phyloP scores from a whole-genome alignment of 1,140 invertebrate species.

The Scaptomyza pallida region DNA sequence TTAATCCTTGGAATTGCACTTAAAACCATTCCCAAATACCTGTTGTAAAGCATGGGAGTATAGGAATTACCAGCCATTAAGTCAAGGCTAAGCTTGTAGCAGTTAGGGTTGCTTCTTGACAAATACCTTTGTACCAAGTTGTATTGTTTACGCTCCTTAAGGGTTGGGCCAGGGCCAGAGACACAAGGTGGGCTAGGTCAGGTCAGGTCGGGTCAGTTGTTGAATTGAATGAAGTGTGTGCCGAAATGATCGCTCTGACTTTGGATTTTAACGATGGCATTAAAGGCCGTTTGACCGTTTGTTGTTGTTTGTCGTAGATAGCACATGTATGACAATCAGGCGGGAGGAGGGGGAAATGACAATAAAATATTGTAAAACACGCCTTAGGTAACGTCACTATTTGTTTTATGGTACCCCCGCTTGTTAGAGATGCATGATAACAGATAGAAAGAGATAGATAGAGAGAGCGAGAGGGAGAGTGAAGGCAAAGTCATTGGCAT shows the following conservation, averaged over 20 bases:
- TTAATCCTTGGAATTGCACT: constrained; percentile 1
- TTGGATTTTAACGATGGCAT: constrained; percentile 54
- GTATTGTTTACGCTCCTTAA: constrained; percentile 4
- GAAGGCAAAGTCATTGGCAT: constrained; percentile 51
- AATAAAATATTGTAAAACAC: constrained; percentile 74
- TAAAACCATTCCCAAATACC: background rate
- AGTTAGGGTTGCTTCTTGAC: background rate
- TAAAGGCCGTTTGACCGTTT: constrained; percentile 29
- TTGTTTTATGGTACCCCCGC: constrained; percentile 42
- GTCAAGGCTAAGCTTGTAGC: constrained; percentile 9
- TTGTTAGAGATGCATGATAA: constrained; percentile 11
- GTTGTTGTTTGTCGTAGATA: constrained; percentile 14
- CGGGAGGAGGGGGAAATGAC: constrained; percentile 53
- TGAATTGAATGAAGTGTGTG: constrained; percentile 37
- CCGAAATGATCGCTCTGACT: no score
- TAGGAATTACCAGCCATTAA: constrained; percentile 1
- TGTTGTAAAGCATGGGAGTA: constrained; percentile 1
- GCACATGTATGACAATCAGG: constrained; percentile 60
- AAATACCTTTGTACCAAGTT: background rate
- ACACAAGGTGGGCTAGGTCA: constrained; percentile 40
- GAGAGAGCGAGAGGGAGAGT: background rate
- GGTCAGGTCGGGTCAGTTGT: background rate
- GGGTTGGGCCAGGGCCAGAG: background rate
- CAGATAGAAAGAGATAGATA: background rate
- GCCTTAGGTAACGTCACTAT: constrained; percentile 47